Conservation (phyloP, 1,140 invertebrate species). For the Steinernema khuongi region DNA sequence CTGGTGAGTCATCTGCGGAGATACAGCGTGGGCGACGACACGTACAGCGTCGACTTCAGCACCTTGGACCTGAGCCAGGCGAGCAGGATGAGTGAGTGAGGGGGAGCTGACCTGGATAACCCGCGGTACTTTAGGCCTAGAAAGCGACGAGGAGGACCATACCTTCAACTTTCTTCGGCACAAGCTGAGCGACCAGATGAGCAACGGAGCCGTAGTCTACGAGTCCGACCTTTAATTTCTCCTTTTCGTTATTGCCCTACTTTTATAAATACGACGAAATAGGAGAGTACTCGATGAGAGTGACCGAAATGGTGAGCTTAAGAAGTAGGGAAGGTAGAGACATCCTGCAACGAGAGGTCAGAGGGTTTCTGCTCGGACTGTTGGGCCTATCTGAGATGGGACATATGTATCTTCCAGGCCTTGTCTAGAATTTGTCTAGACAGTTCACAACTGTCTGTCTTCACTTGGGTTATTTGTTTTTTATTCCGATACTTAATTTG, state of each 20-base stretch:
- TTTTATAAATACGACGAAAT: too few relatives aligned
- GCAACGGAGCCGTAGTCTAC: background rate
- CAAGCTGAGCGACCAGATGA: background rate
- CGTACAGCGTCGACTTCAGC: constrained; percentile 1
- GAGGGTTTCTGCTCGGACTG: too few relatives aligned
- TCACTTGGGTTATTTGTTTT: too few relatives aligned
- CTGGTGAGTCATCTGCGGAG: background rate
- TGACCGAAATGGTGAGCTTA: too few relatives aligned
- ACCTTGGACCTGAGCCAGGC: background rate
- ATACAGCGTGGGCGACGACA: background rate
- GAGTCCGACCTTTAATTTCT: background rate
- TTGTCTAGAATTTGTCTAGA: background rate
- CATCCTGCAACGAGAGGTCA: too few relatives aligned
- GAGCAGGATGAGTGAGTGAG: background rate
- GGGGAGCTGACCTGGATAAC: background rate
- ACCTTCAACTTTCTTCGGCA: background rate
- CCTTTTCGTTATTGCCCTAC: too few relatives aligned
- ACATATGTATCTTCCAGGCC: too few relatives aligned
- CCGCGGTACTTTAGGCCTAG: background rate
- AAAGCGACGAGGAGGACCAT: background rate
- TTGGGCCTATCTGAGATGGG: too few relatives aligned
- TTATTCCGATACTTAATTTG: too few relatives aligned
- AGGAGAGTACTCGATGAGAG: too few relatives aligned
- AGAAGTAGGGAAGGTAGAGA: too few relatives aligned
- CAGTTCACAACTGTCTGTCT: background rate